Evolutionary conservation across 2,113 vertebrate genomes (phyloP).

Genomic region (Calidris pygmaea): DNA sequence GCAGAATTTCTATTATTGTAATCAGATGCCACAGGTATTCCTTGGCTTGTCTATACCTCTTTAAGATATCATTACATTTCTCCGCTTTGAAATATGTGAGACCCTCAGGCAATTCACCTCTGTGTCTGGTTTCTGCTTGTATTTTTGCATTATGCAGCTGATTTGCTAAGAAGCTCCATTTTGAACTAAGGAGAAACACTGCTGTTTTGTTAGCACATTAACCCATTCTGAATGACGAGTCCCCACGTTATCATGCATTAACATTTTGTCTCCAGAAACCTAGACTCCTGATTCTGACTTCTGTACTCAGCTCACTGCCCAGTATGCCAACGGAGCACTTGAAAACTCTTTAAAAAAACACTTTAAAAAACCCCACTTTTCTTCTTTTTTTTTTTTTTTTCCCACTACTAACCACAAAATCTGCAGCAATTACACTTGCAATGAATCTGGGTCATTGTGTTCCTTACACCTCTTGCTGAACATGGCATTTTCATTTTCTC

Average conservation of each 20-base stretch:
- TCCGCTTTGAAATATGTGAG: slow-evolving; percentile 65
- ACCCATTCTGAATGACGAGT: background rate
- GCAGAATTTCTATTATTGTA: slow-evolving; percentile 52
- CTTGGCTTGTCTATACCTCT: slow-evolving; percentile 43
- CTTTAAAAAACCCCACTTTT: background rate
- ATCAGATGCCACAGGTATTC: slow-evolving; percentile 52
- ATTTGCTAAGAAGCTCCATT: slow-evolving; percentile 17
- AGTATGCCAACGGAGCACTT: background rate
- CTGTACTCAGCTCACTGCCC: background rate
- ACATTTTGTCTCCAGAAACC: background rate
- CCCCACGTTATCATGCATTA: background rate
- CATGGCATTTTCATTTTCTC: background rate
- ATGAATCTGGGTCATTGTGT: background rate
- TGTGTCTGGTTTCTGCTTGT: slow-evolving; percentile 53
- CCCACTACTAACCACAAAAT: background rate
- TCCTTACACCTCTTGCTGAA: background rate
- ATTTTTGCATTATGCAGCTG: slow-evolving; percentile 8
- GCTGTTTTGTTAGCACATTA: background rate
- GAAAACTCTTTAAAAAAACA: background rate
- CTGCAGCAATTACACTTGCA: background rate
- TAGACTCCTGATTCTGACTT: background rate
- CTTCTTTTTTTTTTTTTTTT: background rate
- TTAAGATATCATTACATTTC: slow-evolving; percentile 66
- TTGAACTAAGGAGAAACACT: background rate
- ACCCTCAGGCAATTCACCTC: slow-evolving; percentile 57